A percentile compares a stretch with the other conserved stretches of the same genome.
phyloP scores from a whole-genome alignment of 2,888 invertebrate genomes.

The Xylocampa areola region DNA sequence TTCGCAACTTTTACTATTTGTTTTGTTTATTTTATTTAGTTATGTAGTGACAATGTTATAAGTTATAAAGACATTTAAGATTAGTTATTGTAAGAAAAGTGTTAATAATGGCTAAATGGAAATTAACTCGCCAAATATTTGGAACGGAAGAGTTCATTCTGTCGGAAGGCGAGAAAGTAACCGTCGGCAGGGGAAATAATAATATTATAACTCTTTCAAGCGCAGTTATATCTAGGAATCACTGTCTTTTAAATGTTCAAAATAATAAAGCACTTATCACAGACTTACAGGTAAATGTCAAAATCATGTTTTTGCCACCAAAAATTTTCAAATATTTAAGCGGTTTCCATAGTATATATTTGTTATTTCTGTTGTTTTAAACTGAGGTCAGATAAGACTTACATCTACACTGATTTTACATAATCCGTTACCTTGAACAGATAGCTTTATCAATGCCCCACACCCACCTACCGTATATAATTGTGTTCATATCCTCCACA shows the following conservation, averaged over 20 bases:
- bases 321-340: no score
- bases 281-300: slow-evolving; percentile 75
- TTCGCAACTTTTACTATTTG: no score
- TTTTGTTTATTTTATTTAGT: no score
- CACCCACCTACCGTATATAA: no score
- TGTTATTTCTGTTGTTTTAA: no score
- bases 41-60: neutral
- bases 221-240: slow-evolving; percentile 81
- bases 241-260: slow-evolving; percentile 75
- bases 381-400: no score
- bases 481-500: no score
- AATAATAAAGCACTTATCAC: slow-evolving; percentile 74
- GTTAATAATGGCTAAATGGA: slow-evolving; percentile 82
- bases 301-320: neutral
- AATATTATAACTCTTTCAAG: slow-evolving; percentile 78
- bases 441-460: no score
- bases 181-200: slow-evolving; percentile 76
- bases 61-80: neutral
- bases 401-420: no score
- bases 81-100: neutral
- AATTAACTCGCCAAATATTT: slow-evolving; percentile 73
- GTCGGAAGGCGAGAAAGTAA: slow-evolving; percentile 75
- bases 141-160: slow-evolving; percentile 75
- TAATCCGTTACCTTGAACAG: no score
- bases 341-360: no score